Evolutionary conservation across 64 coral and sea anemone genomes (phyloP).

Genomic region (Montipora efflorescens): DNA sequence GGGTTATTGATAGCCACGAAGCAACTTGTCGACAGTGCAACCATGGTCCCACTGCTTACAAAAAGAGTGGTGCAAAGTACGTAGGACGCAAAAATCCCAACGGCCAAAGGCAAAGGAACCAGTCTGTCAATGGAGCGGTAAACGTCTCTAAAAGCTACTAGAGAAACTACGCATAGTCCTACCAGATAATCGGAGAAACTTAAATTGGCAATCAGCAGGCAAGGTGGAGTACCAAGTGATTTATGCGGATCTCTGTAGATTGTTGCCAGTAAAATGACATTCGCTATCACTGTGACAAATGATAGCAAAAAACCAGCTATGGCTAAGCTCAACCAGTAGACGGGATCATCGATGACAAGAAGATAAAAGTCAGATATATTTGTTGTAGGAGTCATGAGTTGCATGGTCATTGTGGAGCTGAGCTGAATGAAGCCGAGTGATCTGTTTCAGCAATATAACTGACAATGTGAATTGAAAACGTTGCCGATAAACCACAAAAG

Average conservation of each 20-base stretch:
- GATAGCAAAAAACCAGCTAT: conserved; percentile 10
- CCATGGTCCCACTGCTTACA: conserved; percentile 5
- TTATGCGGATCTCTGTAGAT: conserved; percentile 10
- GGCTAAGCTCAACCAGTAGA: conserved; percentile 10
- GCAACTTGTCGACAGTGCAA: not conserved
- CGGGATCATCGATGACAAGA: not conserved
- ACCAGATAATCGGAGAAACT: conserved; percentile 16
- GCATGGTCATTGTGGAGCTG: too few relatives aligned
- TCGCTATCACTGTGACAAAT: not conserved
- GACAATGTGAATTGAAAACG: too few relatives aligned
- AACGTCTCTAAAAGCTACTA: conserved; percentile 19
- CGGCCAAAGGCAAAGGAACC: not conserved
- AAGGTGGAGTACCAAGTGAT: conserved; percentile 11
- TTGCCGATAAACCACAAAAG: too few relatives aligned
- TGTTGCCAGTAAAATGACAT: conserved; percentile 6
- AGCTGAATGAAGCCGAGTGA: too few relatives aligned
- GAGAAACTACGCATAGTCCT: conserved; percentile 6
- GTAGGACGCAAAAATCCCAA: not conserved
- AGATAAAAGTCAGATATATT: conserved; percentile 5
- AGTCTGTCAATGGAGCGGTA: not conserved
- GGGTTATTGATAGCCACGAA: conserved; percentile 9
- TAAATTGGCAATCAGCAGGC: conserved; percentile 37
- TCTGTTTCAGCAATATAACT: too few relatives aligned
- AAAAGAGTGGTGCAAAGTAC: conserved; percentile 19
- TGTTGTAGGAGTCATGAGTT: not conserved